Evolutionary conservation across 2,113 vertebrate species (phyloP).

Genomic region (Petroica traversi): DNA sequence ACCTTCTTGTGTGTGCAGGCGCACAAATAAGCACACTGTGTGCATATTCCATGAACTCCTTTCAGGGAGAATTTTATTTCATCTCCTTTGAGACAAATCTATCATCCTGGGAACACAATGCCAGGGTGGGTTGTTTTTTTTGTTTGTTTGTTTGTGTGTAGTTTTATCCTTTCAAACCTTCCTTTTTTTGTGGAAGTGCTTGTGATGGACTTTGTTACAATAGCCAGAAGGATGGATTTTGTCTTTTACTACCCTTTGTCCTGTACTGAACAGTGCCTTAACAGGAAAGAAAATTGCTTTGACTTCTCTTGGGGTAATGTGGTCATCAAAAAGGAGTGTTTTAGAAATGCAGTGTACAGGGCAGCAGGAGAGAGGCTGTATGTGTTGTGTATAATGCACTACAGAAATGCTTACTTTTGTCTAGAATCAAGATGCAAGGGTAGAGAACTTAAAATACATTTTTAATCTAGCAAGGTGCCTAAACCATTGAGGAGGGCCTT

Average conservation of each 20-base stretch:
- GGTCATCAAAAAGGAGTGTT: not conserved
- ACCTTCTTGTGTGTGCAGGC: not conserved
- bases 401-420: not conserved
- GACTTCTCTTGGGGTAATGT: not conserved
- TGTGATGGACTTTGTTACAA: not conserved
- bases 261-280: not conserved
- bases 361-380: not conserved
- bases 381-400: not conserved
- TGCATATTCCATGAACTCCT: not conserved
- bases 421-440: not conserved
- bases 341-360: not conserved
- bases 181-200: not conserved
- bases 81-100: not conserved
- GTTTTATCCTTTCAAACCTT: not conserved
- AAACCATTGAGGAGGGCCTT: not conserved
- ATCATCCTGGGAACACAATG: not conserved
- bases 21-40: not conserved
- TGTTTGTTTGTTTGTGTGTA: not conserved
- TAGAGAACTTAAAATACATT: not conserved
- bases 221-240: not conserved
- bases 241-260: not conserved
- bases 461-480: not conserved
- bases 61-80: not conserved
- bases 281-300: not conserved
- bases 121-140: rapidly evolving